Percentiles rank a stretch among this genome's conserved stretches.
phyloP scores from a whole-genome alignment of 2,888 invertebrate genomes.

The Ormyrus rosae region DNA sequence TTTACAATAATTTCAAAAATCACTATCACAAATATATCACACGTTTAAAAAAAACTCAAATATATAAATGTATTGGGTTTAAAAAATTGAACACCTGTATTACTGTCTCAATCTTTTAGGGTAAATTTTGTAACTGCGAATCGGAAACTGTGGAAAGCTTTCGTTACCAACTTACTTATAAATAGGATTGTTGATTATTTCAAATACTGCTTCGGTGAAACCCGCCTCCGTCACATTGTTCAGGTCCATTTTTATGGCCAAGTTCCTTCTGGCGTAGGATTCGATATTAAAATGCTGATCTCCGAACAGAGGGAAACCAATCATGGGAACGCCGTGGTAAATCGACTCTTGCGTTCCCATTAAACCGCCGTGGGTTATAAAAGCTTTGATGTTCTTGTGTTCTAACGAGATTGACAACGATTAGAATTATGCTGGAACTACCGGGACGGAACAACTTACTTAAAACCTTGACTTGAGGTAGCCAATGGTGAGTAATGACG shows the following conservation, averaged over 20 bases:
- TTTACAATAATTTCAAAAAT: too few relatives aligned
- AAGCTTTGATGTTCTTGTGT: constrained; percentile 65
- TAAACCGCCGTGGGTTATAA: constrained; percentile 67
- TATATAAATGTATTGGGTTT: too few relatives aligned
- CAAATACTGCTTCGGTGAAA: constrained; percentile 69
- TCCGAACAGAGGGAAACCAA: constrained; percentile 65
- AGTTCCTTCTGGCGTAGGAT: constrained; percentile 58
- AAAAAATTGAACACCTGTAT: too few relatives aligned
- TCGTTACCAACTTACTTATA: constrained; percentile 50
- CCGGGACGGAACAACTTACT: constrained; percentile 59
- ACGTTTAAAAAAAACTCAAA: too few relatives aligned
- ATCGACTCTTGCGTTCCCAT: constrained; percentile 64
- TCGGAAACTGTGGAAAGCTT: too few relatives aligned
- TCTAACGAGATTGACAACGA: constrained; percentile 57
- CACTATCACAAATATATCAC: too few relatives aligned
- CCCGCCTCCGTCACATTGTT: constrained; percentile 69
- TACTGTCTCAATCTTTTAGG: too few relatives aligned
- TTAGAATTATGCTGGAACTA: not conserved
- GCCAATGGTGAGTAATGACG: constrained; percentile 68
- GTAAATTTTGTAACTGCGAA: too few relatives aligned
- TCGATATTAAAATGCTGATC: constrained; percentile 65
- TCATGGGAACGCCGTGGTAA: constrained; percentile 63
- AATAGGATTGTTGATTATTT: constrained; percentile 63
- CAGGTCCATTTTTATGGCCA: constrained; percentile 58
- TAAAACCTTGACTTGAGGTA: constrained; percentile 66